phyloP scores from a whole-genome alignment of 2,797 vertebrate genomes.

The Capromys pilorides region DNA sequence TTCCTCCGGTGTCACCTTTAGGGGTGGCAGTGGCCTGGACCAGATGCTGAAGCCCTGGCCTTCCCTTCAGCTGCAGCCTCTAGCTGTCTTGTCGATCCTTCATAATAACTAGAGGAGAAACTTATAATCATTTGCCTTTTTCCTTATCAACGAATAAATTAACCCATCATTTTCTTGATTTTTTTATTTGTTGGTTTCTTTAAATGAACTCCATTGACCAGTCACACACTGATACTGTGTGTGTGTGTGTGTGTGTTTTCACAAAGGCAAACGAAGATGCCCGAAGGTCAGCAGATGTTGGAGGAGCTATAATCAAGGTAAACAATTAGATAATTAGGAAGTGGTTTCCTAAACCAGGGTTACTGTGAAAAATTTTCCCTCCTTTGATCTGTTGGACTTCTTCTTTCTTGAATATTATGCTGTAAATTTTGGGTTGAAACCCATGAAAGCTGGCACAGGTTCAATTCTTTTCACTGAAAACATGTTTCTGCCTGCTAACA shows the following conservation, averaged over 20 bases:
- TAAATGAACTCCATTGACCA: neutral
- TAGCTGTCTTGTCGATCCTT: neutral
- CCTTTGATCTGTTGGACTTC: constrained; percentile 59
- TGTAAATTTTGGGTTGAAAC: constrained; percentile 43
- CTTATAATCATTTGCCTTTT: neutral
- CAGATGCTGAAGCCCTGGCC: neutral
- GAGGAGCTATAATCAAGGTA: constrained; percentile 58
- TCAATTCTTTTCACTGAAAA: neutral
- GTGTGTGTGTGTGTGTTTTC: neutral
- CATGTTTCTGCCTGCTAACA: constrained; percentile 50
- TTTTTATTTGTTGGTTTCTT: constrained; percentile 32
- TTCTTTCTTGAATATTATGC: constrained; percentile 14
- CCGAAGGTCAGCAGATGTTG: constrained; percentile 53
- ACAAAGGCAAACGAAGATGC: constrained; percentile 31
- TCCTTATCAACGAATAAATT: constrained; percentile 11
- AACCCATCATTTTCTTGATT: constrained; percentile 31
- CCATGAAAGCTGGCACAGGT: constrained; percentile 10
- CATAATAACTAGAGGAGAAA: neutral
- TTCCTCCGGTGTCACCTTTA: neutral
- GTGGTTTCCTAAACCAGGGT: constrained; percentile 44
- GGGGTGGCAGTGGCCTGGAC: neutral
- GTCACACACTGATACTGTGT: neutral
- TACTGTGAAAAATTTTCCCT: constrained; percentile 33
- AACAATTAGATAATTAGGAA: constrained; percentile 65
- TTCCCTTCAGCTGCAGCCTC: neutral